Conservation (phyloP, 2,113 vertebrate genomes). For the Caloenas nicobarica region DNA sequence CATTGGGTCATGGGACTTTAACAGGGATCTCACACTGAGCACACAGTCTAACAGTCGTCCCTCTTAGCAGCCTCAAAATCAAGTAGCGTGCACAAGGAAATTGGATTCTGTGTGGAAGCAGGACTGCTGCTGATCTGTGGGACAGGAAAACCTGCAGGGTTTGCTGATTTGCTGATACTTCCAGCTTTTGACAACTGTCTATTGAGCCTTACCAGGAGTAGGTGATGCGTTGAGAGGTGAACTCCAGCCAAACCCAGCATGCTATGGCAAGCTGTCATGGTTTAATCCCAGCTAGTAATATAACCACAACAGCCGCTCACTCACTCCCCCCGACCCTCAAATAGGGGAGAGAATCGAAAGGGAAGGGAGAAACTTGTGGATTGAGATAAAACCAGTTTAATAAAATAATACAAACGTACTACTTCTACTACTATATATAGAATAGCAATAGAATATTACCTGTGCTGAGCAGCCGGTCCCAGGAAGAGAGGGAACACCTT, state of each 20-base stretch:
- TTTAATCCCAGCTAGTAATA: too few relatives aligned
- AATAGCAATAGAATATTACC: too few relatives aligned
- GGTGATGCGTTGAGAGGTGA: background rate
- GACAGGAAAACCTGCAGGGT: background rate
- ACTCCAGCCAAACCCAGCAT: background rate
- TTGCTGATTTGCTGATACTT: background rate
- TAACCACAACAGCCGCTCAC: too few relatives aligned
- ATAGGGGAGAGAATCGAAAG: too few relatives aligned
- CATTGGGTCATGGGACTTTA: rapidly evolving
- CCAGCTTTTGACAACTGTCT: background rate
- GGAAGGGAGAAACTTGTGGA: too few relatives aligned
- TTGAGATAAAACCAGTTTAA: too few relatives aligned
- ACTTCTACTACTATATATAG: too few relatives aligned
- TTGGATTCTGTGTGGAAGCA: background rate
- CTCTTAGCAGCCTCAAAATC: background rate
- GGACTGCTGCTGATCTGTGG: background rate
- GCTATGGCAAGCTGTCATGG: background rate
- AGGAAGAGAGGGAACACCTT: too few relatives aligned
- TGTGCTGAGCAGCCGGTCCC: too few relatives aligned
- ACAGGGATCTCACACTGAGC: background rate
- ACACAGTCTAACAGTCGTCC: background rate
- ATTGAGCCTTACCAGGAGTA: background rate
- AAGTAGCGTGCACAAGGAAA: background rate
- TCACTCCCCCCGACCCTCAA: too few relatives aligned
- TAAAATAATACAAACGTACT: too few relatives aligned